Percentiles rank a stretch among this genome's conserved stretches.
These are phyloP conservation scores for Stenodera caucasica DNA, from an alignment of 2,888 invertebrate genomes.

Conservation along the genomic window DNA sequence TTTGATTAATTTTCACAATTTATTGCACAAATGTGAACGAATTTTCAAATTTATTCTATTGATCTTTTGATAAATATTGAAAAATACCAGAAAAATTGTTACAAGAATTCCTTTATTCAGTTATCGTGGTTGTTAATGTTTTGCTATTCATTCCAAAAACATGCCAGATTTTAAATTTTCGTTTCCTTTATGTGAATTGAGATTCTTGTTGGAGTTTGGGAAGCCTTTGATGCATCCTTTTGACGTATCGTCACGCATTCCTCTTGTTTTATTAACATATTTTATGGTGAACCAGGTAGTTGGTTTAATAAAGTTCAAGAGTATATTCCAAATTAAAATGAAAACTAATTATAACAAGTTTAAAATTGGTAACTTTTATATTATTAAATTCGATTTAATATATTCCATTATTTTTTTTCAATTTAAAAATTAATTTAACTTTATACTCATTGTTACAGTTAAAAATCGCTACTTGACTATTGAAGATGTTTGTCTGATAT, in stretches of 20 bases:
- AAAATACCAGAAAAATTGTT: not conserved
- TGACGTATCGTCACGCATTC: slow-evolving; percentile 8
- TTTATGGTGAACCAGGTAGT: slow-evolving; percentile 13
- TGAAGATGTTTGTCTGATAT: slow-evolving; percentile 32
- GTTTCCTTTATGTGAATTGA: not conserved
- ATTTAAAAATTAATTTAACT: not conserved
- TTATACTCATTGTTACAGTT: not conserved
- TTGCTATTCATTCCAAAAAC: not conserved
- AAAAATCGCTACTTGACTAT: not conserved
- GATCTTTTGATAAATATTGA: slow-evolving; percentile 8
- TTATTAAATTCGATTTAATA: not conserved
- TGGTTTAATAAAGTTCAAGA: slow-evolving; percentile 19
- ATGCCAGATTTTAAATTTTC: not conserved
- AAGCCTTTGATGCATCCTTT: slow-evolving; percentile 27
- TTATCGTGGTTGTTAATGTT: not conserved
- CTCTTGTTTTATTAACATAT: not conserved
- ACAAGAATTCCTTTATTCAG: not conserved
- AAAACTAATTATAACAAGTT: slow-evolving; percentile 18
- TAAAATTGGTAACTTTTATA: not conserved
- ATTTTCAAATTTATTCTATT: slow-evolving; percentile 42
- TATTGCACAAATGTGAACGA: slow-evolving; percentile 46
- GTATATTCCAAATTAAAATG: slow-evolving; percentile 7
- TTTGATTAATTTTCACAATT: slow-evolving; percentile 50
- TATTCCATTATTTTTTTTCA: not conserved
- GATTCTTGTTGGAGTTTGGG: slow-evolving; percentile 8